Conservation (phyloP, 2,113 vertebrate genomes). For the Raja brachyura region DNA sequence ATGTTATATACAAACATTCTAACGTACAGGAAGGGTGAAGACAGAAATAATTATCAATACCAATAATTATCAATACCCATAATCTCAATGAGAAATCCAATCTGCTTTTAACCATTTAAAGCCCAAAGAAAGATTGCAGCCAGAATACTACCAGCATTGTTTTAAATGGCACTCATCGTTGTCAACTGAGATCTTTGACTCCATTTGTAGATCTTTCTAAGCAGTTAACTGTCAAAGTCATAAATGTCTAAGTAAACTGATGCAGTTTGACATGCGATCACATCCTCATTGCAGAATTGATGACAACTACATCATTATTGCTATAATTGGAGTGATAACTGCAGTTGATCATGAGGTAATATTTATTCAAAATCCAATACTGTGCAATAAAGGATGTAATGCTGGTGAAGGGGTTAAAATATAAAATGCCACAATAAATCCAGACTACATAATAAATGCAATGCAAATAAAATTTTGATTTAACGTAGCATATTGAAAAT, state of each 20-base stretch:
- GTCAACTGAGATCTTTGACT: not conserved
- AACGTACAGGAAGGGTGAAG: not conserved
- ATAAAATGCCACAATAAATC: slow-evolving; percentile 56
- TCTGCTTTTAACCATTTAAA: not conserved
- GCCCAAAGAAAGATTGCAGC: not conserved
- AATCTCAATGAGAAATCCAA: slow-evolving; percentile 13
- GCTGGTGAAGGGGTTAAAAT: slow-evolving; percentile 13
- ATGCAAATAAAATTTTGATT: slow-evolving; percentile 60
- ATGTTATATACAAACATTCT: not conserved
- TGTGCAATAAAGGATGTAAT: not conserved
- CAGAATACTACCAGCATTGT: too few species aligned
- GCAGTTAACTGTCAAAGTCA: not conserved
- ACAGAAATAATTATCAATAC: not conserved
- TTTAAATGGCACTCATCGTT: not conserved
- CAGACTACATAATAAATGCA: slow-evolving; percentile 52
- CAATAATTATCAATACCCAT: not conserved
- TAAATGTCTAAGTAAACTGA: not conserved
- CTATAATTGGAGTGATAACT: not conserved
- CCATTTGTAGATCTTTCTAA: not conserved
- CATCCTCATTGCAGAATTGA: not conserved
- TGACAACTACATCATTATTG: not conserved
- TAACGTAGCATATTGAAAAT: slow-evolving; percentile 39
- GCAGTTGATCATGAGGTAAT: not conserved
- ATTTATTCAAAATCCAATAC: too few species aligned
- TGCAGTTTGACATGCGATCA: slow-evolving; percentile 13